phyloP scores from a whole-genome alignment of 2,888 invertebrate genomes.

The Aspidapion aeneum region DNA sequence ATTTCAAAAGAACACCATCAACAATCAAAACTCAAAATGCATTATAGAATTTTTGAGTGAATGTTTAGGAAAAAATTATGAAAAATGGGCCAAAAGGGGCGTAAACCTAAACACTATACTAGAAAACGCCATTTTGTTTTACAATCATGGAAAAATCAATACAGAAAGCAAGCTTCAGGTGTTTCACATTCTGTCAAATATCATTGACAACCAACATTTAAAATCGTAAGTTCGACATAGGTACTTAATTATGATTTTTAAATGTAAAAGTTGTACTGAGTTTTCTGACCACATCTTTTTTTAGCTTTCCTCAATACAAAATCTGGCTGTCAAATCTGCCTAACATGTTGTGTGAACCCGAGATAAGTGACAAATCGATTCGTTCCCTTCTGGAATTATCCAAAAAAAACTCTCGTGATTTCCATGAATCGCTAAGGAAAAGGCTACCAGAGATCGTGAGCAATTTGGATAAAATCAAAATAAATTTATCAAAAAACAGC shows the following conservation, averaged over 20 bases:
- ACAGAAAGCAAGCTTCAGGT: conserved; percentile 41
- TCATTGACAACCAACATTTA: conserved; percentile 47
- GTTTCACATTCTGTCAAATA: conserved; percentile 49
- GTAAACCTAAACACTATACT: conserved; percentile 30
- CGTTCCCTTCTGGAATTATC: conserved; percentile 57
- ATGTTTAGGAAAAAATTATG: conserved; percentile 29
- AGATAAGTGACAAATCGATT: conserved; percentile 53
- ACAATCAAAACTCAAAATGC: conserved; percentile 24
- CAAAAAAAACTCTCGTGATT: conserved; percentile 52
- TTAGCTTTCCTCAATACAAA: conserved; percentile 44
- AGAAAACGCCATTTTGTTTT: conserved; percentile 28
- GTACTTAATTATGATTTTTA: too few relatives aligned
- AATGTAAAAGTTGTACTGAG: too few relatives aligned
- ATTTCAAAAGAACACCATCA: conserved; percentile 23
- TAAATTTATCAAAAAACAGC: conserved; percentile 17
- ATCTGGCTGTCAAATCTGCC: conserved; percentile 56
- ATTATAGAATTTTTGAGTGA: conserved; percentile 30
- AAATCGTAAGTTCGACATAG: conserved; percentile 33
- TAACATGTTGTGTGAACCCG: conserved; percentile 52
- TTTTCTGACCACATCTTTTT: too few relatives aligned
- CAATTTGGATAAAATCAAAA: conserved; percentile 23
- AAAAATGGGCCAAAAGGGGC: conserved; percentile 31
- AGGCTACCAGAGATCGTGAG: conserved; percentile 50
- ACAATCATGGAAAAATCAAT: conserved; percentile 20
- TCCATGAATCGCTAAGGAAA: conserved; percentile 51